Evolutionary conservation across 1,140 invertebrate genomes (phyloP).

Genomic region (Scaptomyza pallida): DNA sequence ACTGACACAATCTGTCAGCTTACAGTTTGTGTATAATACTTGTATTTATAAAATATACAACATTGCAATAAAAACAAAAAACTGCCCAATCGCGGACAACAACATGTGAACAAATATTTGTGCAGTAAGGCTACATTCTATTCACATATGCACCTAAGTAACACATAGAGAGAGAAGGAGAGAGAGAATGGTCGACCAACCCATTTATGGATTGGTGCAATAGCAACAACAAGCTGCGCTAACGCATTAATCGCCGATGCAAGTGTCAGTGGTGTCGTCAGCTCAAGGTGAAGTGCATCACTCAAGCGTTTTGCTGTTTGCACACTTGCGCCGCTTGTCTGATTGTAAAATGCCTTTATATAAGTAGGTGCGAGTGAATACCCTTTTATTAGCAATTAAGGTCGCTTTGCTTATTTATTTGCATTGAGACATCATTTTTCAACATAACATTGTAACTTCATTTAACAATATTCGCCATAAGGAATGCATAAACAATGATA

Average conservation of each 20-base stretch:
- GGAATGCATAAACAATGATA: background rate
- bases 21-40: background rate
- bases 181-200: slow-evolving; percentile 15
- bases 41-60: slow-evolving; percentile 30
- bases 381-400: slow-evolving; percentile 18
- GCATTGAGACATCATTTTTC: slow-evolving; percentile 25
- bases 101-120: slow-evolving; percentile 42
- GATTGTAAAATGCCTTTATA: slow-evolving; percentile 2
- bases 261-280: slow-evolving; percentile 54
- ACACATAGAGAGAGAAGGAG: background rate
- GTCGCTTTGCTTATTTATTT: slow-evolving; percentile 25
- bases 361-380: slow-evolving; percentile 31
- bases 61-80: slow-evolving; percentile 19
- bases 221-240: slow-evolving; percentile 26
- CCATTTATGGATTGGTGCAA: slow-evolving; percentile 12
- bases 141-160: background rate
- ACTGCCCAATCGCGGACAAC: slow-evolving; percentile 34
- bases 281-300: slow-evolving; percentile 58
- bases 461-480: background rate
- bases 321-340: slow-evolving; percentile 14
- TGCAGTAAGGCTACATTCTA: slow-evolving; percentile 13
- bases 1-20: slow-evolving; percentile 28
- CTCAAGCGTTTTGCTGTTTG: slow-evolving; percentile 18
- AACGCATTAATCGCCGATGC: slow-evolving; percentile 34
- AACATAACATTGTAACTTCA: slow-evolving; percentile 44